Percentiles rank a stretch among this genome's conserved stretches.
Evolutionary conservation across 2,797 vertebrate genomes (phyloP).

Genomic region (Cyprinella venusta): DNA sequence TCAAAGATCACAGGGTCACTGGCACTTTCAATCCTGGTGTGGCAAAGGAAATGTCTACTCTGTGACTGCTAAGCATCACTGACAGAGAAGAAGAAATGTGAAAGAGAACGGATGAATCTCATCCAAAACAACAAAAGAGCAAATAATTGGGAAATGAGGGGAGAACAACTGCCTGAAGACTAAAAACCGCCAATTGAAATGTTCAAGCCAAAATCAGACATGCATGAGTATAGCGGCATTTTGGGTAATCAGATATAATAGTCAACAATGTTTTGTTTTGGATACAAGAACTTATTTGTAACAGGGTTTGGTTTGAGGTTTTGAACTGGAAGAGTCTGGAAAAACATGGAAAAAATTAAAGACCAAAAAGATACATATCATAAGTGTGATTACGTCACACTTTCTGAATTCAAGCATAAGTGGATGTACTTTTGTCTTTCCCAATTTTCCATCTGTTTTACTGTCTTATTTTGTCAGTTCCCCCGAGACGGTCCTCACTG

Average conservation of each 20-base stretch:
- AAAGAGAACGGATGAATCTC: background rate
- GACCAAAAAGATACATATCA: conserved; percentile 39
- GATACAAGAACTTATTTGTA: conserved; percentile 44
- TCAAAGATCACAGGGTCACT: conserved; percentile 64
- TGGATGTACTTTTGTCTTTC: background rate
- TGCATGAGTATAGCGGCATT: conserved; percentile 22
- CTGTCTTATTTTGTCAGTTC: background rate
- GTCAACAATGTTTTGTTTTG: conserved; percentile 55
- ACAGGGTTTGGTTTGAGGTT: conserved; percentile 38
- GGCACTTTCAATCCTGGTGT: conserved; percentile 48
- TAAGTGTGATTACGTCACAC: conserved; percentile 34
- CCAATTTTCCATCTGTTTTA: background rate
- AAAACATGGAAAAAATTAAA: conserved; percentile 51
- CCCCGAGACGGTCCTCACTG: too few species aligned
- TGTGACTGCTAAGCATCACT: background rate
- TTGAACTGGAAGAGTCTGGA: conserved; percentile 20
- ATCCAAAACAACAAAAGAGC: conserved; percentile 17
- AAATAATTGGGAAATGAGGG: conserved; percentile 20
- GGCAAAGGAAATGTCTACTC: conserved; percentile 49
- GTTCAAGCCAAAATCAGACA: conserved; percentile 27
- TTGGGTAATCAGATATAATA: conserved; percentile 48
- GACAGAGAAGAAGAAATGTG: conserved; percentile 7
- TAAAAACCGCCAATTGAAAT: conserved; percentile 28
- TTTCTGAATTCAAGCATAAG: background rate
- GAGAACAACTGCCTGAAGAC: conserved; percentile 26